Conservation (phyloP, 1,140 invertebrate genomes). For the Drosophila obscura region DNA sequence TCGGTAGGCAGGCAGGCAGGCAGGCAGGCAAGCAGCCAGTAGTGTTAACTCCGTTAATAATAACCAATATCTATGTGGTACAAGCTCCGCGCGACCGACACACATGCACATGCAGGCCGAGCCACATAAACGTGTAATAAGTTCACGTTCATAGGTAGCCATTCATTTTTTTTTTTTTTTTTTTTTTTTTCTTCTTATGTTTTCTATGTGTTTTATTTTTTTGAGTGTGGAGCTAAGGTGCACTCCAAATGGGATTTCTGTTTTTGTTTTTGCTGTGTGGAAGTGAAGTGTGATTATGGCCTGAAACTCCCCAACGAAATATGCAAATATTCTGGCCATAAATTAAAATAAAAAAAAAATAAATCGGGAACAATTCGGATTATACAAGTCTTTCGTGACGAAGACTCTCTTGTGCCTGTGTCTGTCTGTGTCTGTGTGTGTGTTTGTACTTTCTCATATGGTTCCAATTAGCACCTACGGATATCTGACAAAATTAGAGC, state of each 20-base stretch:
- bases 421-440: not conserved
- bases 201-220: slow-evolving; percentile 7
- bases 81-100: not conserved
- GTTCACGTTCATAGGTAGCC: slow-evolving; percentile 43
- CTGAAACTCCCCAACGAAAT: slow-evolving; percentile 14
- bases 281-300: slow-evolving; percentile 9
- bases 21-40: slow-evolving; percentile 28
- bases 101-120: slow-evolving; percentile 29
- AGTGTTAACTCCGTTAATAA: slow-evolving; percentile 24
- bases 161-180: slow-evolving; percentile 28
- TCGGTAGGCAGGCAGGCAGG: slow-evolving; percentile 30
- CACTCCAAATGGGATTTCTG: not conserved
- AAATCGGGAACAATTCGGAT: slow-evolving; percentile 41
- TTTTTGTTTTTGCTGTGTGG: slow-evolving; percentile 23
- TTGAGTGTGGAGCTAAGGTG: not conserved
- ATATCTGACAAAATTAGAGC: slow-evolving; percentile 31
- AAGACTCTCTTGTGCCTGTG: slow-evolving; percentile 2
- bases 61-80: slow-evolving; percentile 4
- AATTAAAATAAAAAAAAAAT: slow-evolving; percentile 25
- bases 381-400: too few species aligned
- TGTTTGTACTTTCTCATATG: slow-evolving; percentile 64
- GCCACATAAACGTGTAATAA: slow-evolving; percentile 28
- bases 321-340: slow-evolving; percentile 19
- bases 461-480: slow-evolving; percentile 63
- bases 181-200: not conserved